A percentile compares a stretch with the other conserved stretches of the same genome.
Conservation (phyloP, 2,113 vertebrate genomes). For the Puntigrus tetrazona region DNA sequence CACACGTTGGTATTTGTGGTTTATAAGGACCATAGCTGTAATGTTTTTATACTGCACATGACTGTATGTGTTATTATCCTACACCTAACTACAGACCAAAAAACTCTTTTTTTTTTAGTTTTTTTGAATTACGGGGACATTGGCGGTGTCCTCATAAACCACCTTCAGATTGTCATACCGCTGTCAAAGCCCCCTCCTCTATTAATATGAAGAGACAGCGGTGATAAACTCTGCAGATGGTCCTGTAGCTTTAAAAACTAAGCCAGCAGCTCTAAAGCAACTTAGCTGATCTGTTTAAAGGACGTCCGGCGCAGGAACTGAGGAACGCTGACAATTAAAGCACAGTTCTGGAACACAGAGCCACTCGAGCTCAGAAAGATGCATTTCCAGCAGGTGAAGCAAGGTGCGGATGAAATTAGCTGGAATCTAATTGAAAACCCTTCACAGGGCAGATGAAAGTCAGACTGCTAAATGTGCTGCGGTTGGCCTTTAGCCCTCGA, state of each 20-base stretch:
- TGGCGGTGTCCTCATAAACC: too few relatives aligned
- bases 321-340: conserved; percentile 80
- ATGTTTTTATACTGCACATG: too few relatives aligned
- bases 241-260: conserved; percentile 71
- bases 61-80: too few relatives aligned
- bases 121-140: too few relatives aligned
- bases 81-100: too few relatives aligned
- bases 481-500: conserved; percentile 72
- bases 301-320: conserved; percentile 72
- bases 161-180: too few relatives aligned
- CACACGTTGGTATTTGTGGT: too few relatives aligned
- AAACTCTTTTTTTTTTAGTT: too few relatives aligned
- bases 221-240: background rate
- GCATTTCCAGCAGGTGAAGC: conserved; percentile 66
- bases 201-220: background rate
- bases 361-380: conserved; percentile 72
- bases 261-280: conserved; percentile 69
- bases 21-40: too few relatives aligned
- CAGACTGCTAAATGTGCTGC: conserved; percentile 73
- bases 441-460: conserved; percentile 77
- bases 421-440: conserved; percentile 77
- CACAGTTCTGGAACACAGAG: conserved; percentile 71
- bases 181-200: too few relatives aligned
- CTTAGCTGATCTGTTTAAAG: conserved; percentile 81
- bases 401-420: conserved; percentile 77